phyloP scores from a whole-genome alignment of 2,888 invertebrate species.

The Globia sparganii region DNA sequence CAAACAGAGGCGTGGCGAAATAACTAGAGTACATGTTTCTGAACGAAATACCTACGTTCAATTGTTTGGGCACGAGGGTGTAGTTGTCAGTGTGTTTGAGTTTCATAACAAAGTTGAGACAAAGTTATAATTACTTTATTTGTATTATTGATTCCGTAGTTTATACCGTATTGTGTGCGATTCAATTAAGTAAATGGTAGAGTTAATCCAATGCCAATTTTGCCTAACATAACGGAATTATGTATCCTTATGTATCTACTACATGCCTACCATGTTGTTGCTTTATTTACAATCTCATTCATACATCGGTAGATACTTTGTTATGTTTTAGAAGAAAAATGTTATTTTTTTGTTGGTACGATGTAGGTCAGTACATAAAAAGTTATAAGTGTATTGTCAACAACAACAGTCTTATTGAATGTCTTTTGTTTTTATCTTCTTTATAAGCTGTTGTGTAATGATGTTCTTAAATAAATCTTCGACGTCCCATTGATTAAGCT shows the following conservation, averaged over 20 bases:
- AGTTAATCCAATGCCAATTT: too few species aligned
- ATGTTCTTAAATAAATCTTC: not conserved
- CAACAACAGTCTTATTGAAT: not conserved
- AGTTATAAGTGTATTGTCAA: not conserved
- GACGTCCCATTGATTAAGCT: not conserved
- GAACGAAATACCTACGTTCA: conserved; percentile 1
- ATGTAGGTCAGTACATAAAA: not conserved
- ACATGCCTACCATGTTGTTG: not conserved
- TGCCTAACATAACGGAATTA: not conserved
- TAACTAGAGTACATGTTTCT: conserved; percentile 16
- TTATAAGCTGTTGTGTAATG: not conserved
- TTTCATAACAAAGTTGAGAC: conserved; percentile 5
- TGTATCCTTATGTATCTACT: not conserved
- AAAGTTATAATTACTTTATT: conserved; percentile 43
- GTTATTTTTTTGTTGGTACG: not conserved
- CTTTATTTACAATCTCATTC: not conserved
- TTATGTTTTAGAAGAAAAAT: not conserved
- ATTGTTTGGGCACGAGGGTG: conserved; percentile 2
- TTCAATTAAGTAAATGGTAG: not conserved
- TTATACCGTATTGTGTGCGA: not conserved
- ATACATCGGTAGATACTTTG: not conserved
- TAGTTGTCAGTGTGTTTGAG: conserved; percentile 13
- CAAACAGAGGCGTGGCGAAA: conserved; percentile 9
- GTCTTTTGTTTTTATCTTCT: not conserved
- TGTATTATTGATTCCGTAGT: conserved; percentile 25